Base-by-base conservation (phyloP, 2,888 invertebrate genomes). In the Lithosia quadra region DNA sequence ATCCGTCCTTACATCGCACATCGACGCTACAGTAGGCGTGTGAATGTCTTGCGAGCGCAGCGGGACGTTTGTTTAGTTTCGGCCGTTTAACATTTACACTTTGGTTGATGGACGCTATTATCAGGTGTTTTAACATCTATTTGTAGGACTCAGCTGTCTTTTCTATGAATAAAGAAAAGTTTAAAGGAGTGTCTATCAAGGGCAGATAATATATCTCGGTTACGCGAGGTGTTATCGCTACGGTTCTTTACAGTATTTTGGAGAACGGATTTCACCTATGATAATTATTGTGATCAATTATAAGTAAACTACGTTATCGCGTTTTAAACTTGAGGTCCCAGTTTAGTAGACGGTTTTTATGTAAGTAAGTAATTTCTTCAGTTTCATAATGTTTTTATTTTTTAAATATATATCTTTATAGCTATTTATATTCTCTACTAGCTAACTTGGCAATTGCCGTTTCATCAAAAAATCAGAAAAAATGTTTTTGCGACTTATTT, bases 1-100 rank as follows among this genome's bases (percentile, higher is more conserved):
- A 64, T 69, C 34, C 65, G 73, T 53, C 63, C 60, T 66, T 62
- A 64, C 63, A 39, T 65, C 70, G 62, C 55, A 55, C 49, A 43
- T 73, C 72, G 71, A 69, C 64, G 60, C 18, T 21, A 72, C 76
- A 79, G 72, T 79, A 79, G 79, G 80, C 77, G 79, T 81, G 82
- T 79, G 80, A 68, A 79, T 77, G 4, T 77, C 74, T 67, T 73
- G 77, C 73, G 73, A 75, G 61, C 9, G 66, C 67, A 65, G 43
- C 58, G 43, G 43, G 18, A 58, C 33, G 70, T 66, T 65, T 70
- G 67, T 68, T 64, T 71, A 71, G 76, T 67, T 65, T 62, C 56
- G 13, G 39, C n/a, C 63, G 24, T 9, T 63, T 62, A 36, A 28
- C 53, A 24, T 36, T 67, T 59, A 13, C 11, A 63, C 24, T 58